Evolutionary conservation across 2,888 invertebrate species (phyloP), one percentile per base, ranked within the genome.

Genomic region (Trichogramma dendrolimi): DNA sequence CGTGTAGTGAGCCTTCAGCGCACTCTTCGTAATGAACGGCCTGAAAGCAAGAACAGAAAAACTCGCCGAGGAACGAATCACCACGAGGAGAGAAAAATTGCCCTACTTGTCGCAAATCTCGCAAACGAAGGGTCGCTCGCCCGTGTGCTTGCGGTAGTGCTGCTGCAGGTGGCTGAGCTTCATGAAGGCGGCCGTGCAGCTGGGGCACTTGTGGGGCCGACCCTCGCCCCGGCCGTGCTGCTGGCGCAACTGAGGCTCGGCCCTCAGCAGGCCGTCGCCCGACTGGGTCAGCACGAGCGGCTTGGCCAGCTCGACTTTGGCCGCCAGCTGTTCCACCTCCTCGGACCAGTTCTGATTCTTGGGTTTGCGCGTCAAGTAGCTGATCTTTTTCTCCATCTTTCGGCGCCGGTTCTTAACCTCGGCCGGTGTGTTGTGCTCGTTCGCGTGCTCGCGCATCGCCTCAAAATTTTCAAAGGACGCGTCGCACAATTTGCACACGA

Each of bases 121-220:
- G 62, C 82, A 82, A 50, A 74, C 74, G 61, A 78, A 80, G 1
- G 79, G 79, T 58, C 77, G 71, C 65, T 78, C 76, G 7, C 79
- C 79, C 0, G 78, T 79, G 52, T 79, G 79, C 8, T 76, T 73
- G 4, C 77, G 71, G 69, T 71, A 71, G 57, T 79, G 79, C 67
- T 85, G 84, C 66, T 85, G 84, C 57, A 86, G 76, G 70, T 85
- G 85, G 65, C 83, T 83, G 10, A 83, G 82, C 71, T 85, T 86
- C 71, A 83, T 82, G 69, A 85, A 85, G 4, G 82, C 81, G 8
- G 82, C 79, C 4, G 76, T 74, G 61, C 79, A 78, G 6, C 73
- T 70, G 65, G 69, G 71, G 72, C 84, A 85, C 54, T 77, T 77
- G 67, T 81, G 82, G 2, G 84, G 84, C 56, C 85, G 75, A 4